Evolutionary conservation across 2,797 vertebrate genomes (phyloP).

Genomic region (Hippoglossus hippoglossus): DNA sequence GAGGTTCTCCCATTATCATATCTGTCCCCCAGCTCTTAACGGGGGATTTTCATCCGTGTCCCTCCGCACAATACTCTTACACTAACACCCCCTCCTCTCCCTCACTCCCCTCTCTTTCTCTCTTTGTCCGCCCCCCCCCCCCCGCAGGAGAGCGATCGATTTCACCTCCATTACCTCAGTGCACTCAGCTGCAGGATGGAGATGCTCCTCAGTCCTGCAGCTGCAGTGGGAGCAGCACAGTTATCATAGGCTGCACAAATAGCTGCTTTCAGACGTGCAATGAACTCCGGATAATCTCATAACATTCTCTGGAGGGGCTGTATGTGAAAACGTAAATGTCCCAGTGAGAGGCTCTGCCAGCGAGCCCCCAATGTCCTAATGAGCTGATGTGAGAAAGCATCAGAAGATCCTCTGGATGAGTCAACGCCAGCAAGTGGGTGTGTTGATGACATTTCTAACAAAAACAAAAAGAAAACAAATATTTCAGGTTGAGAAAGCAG

Average conservation of each 20-base stretch:
- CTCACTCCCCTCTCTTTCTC: slow-evolving; percentile 16
- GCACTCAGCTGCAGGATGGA: slow-evolving; percentile 57
- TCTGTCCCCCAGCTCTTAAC: slow-evolving; percentile 82
- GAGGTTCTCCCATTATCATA: slow-evolving; percentile 83
- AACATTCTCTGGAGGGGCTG: no score
- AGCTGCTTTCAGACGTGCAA: no score
- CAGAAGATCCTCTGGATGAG: no score
- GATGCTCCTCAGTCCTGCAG: slow-evolving; percentile 45
- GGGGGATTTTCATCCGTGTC: slow-evolving; percentile 80
- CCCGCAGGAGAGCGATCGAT: slow-evolving; percentile 81
- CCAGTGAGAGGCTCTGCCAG: no score
- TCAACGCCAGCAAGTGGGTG: no score
- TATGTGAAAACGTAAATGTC: no score
- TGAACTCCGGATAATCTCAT: no score
- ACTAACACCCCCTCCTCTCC: slow-evolving; percentile 23
- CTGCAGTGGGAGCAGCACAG: slow-evolving; percentile 14
- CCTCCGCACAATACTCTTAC: slow-evolving; percentile 67
- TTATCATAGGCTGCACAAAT: not conserved
- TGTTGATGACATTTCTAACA: no score
- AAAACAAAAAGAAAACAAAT: no score
- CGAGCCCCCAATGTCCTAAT: no score
- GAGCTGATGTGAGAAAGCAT: no score
- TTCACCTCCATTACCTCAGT: slow-evolving; percentile 77
- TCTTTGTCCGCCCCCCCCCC: slow-evolving; percentile 69
- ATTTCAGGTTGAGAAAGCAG: no score